These are phyloP conservation scores for Microchrysa polita DNA, from an alignment of 2,888 invertebrate species.

Conservation along the genomic window DNA sequence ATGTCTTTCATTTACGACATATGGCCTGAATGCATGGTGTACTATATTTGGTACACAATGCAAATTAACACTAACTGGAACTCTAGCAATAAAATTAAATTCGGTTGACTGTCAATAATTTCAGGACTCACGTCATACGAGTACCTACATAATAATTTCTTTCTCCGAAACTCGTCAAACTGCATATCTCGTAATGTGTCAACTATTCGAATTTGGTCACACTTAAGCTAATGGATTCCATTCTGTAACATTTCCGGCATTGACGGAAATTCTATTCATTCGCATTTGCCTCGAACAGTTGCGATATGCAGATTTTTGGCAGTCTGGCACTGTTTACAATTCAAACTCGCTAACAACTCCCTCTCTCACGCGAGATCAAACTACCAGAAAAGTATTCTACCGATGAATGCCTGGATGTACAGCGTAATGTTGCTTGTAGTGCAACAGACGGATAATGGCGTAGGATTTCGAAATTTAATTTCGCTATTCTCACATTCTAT, in stretches of 20 bases:
- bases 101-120: too few species aligned
- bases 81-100: too few species aligned
- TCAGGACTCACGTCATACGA: too few species aligned
- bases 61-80: background rate
- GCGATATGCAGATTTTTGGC: background rate
- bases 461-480: conserved; percentile 12
- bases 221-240: too few species aligned
- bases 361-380: background rate
- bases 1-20: too few species aligned
- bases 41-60: too few species aligned
- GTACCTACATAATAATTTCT: too few species aligned
- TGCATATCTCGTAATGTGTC: too few species aligned
- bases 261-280: conserved; percentile 3
- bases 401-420: too few species aligned
- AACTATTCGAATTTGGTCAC: background rate
- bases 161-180: too few species aligned
- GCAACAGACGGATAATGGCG: background rate
- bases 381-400: background rate
- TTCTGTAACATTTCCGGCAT: background rate
- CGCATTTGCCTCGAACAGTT: conserved; percentile 6
- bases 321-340: conserved; percentile 11
- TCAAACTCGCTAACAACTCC: background rate
- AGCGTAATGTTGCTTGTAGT: too few species aligned
- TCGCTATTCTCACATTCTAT: background rate
- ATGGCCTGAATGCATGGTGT: too few species aligned